Evolutionary conservation across 2,113 vertebrate genomes (phyloP).

Genomic region (Nerophis ophidion): DNA sequence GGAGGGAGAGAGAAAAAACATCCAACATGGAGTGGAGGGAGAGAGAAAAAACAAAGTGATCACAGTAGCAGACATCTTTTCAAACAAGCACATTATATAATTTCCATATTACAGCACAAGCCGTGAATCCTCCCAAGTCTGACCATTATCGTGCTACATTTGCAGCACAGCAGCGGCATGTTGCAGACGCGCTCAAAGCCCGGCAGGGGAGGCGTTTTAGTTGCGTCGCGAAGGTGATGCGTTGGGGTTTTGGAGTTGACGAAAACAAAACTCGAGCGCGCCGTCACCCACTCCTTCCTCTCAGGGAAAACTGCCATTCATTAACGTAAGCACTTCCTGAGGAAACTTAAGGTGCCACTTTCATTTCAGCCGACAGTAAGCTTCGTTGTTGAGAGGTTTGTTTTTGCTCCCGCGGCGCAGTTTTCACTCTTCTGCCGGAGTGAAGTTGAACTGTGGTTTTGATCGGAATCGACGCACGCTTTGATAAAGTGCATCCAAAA

Average conservation of each 20-base stretch:
- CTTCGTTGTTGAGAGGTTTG: too few species aligned
- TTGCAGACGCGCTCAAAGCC: constrained; percentile 12
- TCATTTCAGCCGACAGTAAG: neutral
- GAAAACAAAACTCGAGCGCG: neutral
- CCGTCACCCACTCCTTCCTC: constrained; percentile 64
- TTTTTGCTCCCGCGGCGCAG: too few species aligned
- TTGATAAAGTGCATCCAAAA: too few species aligned
- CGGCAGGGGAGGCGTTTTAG: constrained; percentile 5
- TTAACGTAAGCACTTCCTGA: constrained; percentile 57
- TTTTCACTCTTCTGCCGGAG: too few species aligned
- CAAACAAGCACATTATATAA: neutral
- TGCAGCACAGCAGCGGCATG: neutral
- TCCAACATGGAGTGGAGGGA: too few species aligned
- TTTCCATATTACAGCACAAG: constrained; percentile 9
- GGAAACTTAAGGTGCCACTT: constrained; percentile 44
- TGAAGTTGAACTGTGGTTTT: too few species aligned
- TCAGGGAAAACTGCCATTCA: constrained; percentile 51
- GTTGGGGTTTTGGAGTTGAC: too few species aligned
- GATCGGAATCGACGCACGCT: too few species aligned
- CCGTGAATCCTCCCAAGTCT: neutral
- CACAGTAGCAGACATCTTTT: constrained; percentile 20
- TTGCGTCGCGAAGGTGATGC: neutral
- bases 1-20: too few species aligned
- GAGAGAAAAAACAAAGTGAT: too few species aligned
- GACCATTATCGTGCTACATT: constrained; percentile 7